phyloP scores from a whole-genome alignment of 2,888 invertebrate species.

The Helicoverpa assulta region DNA sequence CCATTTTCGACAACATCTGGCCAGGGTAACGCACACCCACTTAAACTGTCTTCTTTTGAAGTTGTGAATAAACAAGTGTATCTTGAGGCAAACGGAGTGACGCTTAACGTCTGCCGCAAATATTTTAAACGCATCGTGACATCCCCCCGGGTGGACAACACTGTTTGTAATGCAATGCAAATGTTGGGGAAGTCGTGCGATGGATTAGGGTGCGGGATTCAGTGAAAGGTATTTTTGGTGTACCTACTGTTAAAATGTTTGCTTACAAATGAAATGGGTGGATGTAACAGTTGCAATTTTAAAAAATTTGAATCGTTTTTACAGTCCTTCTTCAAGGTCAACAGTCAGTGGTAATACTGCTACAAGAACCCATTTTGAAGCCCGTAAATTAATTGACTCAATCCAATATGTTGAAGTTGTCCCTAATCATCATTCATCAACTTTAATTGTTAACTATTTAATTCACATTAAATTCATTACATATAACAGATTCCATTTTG shows the following conservation, averaged over 20 bases:
- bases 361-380: too few relatives aligned
- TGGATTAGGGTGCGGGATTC: slow-evolving; percentile 25
- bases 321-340: too few relatives aligned
- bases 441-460: too few relatives aligned
- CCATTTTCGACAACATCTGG: too few relatives aligned
- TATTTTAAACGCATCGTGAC: slow-evolving; percentile 68
- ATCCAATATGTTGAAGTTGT: too few relatives aligned
- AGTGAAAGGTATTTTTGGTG: background rate
- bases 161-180: slow-evolving; percentile 63
- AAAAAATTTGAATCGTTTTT: too few relatives aligned
- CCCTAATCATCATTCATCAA: too few relatives aligned
- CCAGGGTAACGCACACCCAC: slow-evolving; percentile 52
- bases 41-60: slow-evolving; percentile 62
- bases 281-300: too few relatives aligned
- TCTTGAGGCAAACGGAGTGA: slow-evolving; percentile 48
- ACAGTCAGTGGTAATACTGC: too few relatives aligned
- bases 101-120: slow-evolving; percentile 60
- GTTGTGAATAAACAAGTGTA: slow-evolving; percentile 55
- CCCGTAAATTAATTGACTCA: too few relatives aligned
- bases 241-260: background rate
- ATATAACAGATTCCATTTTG: too few relatives aligned
- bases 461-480: too few relatives aligned
- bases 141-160: slow-evolving; percentile 48
- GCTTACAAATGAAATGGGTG: background rate
- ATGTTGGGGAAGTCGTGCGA: slow-evolving; percentile 39